Evolutionary conservation across 1,140 invertebrate genomes (phyloP), one percentile per base, ranked within the genome.

Genomic region (Brachionus paranguensis): DNA sequence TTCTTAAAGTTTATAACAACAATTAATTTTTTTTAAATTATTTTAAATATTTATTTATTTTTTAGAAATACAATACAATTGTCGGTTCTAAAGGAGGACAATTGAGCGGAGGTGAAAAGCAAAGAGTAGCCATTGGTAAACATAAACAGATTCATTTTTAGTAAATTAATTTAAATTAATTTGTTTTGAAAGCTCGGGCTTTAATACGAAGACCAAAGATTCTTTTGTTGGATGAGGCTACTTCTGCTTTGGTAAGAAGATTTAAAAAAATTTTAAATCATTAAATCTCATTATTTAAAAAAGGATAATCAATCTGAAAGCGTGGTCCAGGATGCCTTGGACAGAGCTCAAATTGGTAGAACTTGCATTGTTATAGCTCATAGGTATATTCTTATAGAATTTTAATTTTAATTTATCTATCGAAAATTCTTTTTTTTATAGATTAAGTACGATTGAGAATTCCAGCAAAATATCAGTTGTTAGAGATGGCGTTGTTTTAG

Each of bases 191-290:
- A 70, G 84, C 84, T 55, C 20, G 79, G 47, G 85, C 83, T 24
- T 60, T 85, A 14, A 92, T 95, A 1, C 89, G 93, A 74, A 92
- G 93, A 86, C 94, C 94, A 0, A 91, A 92, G 84, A 93, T 95
- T 85, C 89, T 95, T 17, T 88, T 96, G 2, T 89, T 96, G 65
- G 95, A 96, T 88, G 95, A 96, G 88, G 95, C 95, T 0, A 96
- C 95, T 0, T 95, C 94, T 0, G 95, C 95, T 0, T 88, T 96
- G 72, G 95, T 72, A 72, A 72, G 10, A n/a, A 14, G 10, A 29
- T 70, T 24, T 24, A 20, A 24, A n/a, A 45, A 72, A n/a, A n/a
- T 37, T 20, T 24, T 43, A 72, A 17, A 43, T 20, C 6, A 20
- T 20, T 17, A 11, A 6, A 47, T 47, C 6, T 41, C 6, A 37